Conservation (phyloP, 92 coral and sea anemone genomes). For the Umimayanthus chanpuru region DNA sequence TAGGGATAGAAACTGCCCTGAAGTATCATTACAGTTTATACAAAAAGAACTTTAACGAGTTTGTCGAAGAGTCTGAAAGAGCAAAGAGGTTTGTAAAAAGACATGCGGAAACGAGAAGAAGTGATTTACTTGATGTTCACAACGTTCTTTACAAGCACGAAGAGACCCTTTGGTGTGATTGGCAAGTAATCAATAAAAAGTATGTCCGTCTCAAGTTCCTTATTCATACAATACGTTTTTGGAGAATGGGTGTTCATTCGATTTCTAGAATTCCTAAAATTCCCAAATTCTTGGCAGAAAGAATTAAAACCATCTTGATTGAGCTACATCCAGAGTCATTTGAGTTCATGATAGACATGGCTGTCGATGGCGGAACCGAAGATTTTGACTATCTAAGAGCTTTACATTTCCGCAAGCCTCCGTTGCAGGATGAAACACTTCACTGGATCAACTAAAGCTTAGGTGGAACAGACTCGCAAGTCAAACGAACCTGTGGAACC, state of each 20-base stretch:
- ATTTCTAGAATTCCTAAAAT: conserved; percentile 46
- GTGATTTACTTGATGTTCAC: background rate
- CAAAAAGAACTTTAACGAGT: background rate
- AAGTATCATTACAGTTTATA: background rate
- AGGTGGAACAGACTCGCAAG: too few species aligned
- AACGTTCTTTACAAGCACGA: conserved; percentile 15
- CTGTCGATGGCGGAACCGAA: conserved; percentile 4
- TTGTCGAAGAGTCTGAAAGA: background rate
- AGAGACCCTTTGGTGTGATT: conserved; percentile 43
- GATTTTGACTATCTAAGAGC: conserved; percentile 21
- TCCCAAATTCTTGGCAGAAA: conserved; percentile 41
- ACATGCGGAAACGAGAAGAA: background rate
- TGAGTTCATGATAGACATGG: conserved; percentile 40
- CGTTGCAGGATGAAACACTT: conserved; percentile 38
- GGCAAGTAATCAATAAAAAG: conserved; percentile 46
- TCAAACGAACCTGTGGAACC: too few species aligned
- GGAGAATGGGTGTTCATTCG: conserved; percentile 35
- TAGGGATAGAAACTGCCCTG: background rate
- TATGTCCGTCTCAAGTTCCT: conserved; percentile 47
- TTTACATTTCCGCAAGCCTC: conserved; percentile 45
- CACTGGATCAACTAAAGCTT: background rate
- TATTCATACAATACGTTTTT: conserved; percentile 38
- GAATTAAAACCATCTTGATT: conserved; percentile 37
- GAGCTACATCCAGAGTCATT: conserved; percentile 42
- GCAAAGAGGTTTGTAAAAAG: background rate